Percentiles rank a stretch among this genome's conserved stretches.
These are phyloP conservation scores for Choreutis nemorana DNA, from an alignment of 2,888 invertebrate species.

Conservation along the genomic window DNA sequence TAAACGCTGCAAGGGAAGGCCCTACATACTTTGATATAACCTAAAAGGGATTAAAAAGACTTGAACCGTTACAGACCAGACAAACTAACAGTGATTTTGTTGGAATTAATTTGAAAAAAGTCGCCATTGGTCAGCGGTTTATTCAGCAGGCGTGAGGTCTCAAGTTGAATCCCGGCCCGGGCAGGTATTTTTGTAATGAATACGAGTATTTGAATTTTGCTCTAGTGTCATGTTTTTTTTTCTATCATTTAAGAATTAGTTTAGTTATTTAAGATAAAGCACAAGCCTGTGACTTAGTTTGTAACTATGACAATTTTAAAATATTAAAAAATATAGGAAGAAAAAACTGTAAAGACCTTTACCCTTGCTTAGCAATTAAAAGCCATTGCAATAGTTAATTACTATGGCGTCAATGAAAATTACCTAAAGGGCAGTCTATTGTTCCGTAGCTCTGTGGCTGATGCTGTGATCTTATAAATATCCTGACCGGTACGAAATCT, in stretches of 20 bases:
- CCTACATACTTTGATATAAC: constrained; percentile 6
- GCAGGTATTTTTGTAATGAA: too few species aligned
- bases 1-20: constrained; percentile 10
- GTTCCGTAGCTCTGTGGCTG: constrained; percentile 14
- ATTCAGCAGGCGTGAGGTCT: constrained; percentile 5
- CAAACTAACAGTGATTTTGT: constrained; percentile 1
- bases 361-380: neutral
- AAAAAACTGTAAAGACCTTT: neutral
- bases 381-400: neutral
- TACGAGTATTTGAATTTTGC: too few species aligned
- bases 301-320: too few species aligned
- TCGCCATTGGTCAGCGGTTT: constrained; percentile 5
- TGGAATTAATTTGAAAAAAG: constrained; percentile 7
- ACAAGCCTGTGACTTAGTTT: neutral
- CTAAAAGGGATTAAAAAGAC: constrained; percentile 5
- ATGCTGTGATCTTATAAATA: constrained; percentile 14
- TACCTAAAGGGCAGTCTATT: constrained; percentile 15
- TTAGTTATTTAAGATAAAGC: neutral
- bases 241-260: constrained; percentile 5
- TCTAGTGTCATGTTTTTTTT: too few species aligned
- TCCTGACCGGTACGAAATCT: constrained; percentile 6
- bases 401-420: constrained; percentile 6
- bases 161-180: constrained; percentile 4
- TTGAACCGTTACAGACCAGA: constrained; percentile 10
- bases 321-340: too few species aligned